Evolutionary conservation across 2,888 invertebrate genomes (phyloP), one percentile per base, ranked within the genome.

Genomic region (Aethes cnicana): DNA sequence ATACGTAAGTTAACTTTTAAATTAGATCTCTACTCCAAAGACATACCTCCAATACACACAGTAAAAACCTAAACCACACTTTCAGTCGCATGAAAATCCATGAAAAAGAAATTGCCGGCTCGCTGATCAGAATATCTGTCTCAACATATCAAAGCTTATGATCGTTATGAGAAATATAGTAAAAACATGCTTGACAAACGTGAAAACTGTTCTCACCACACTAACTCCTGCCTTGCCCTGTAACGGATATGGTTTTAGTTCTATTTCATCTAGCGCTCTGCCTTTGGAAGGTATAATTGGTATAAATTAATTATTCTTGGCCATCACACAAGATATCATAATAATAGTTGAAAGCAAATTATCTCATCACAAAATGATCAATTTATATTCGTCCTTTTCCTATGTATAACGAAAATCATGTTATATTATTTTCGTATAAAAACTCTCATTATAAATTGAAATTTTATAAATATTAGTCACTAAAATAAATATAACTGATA

Each of bases 191-290:
- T 74, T 66, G 74, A 66, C 67, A 68, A 70, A 73, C 69, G 47
- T 56, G 66, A 64, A 74, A 78, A 68, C 63, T 58, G 55, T 60
- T 81, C 87, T 87, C 86, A 87, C 87, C 87, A 84, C 80, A 63
- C 83, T 86, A 74, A 79, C 69, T 78, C 81, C 81, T 64, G 78
- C 63, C 66, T 68, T 82, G 68, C 70, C 86, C 87, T 87, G 87
- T 61, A 86, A 87, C 75, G 69, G 59, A 82, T 63, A 84, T 80
- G 57, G 80, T 61, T 63, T 58, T 63, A 76, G 76, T 68, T 79
- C 69, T 68, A 69, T 63, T 66, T 61, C 50, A 56, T 59, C 68
- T 63, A 60, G 23, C 30, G 70, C 60, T 61, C 55, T 20, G 11
- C 39, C 47, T 57, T 54, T 58, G 61, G 58, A 43, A 4, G 20